A percentile compares a stretch with the other conserved stretches of the same genome.
Evolutionary conservation across 2,888 invertebrate genomes (phyloP).

Genomic region (Lamproptera curius): DNA sequence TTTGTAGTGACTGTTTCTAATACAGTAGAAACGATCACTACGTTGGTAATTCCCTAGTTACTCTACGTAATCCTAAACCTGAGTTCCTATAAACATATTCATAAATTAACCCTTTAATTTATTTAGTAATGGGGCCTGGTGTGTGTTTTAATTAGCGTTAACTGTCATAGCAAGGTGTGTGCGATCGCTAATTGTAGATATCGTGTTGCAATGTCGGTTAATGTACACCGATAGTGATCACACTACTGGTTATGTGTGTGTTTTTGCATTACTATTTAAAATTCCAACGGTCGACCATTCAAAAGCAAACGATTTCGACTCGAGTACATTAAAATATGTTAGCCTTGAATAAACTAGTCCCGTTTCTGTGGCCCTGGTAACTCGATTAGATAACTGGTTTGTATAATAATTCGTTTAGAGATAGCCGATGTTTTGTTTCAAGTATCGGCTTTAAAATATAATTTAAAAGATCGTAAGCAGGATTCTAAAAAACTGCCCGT

Average conservation of each 20-base stretch:
- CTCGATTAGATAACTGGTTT: neutral
- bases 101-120: too few relatives aligned
- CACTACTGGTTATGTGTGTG: neutral
- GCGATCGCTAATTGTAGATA: too few relatives aligned
- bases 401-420: neutral
- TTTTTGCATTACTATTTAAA: neutral
- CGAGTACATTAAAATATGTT: neutral
- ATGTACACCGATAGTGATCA: neutral
- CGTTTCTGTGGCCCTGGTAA: neutral
- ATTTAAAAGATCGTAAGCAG: neutral
- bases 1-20: too few relatives aligned
- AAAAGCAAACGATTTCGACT: neutral
- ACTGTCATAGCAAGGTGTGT: too few relatives aligned
- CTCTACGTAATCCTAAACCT: too few relatives aligned
- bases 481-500: neutral
- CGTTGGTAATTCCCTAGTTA: too few relatives aligned
- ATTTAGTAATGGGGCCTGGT: too few relatives aligned
- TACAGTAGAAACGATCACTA: too few relatives aligned
- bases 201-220: too few relatives aligned
- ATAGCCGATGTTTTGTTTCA: neutral
- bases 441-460: neutral
- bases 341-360: neutral
- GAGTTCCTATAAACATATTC: too few relatives aligned
- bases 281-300: too few relatives aligned
- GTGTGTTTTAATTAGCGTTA: too few relatives aligned